Evolutionary conservation across 2,888 invertebrate genomes (phyloP), one percentile per base, ranked within the genome.

Genomic region (Cosmopolites sordidus): DNA sequence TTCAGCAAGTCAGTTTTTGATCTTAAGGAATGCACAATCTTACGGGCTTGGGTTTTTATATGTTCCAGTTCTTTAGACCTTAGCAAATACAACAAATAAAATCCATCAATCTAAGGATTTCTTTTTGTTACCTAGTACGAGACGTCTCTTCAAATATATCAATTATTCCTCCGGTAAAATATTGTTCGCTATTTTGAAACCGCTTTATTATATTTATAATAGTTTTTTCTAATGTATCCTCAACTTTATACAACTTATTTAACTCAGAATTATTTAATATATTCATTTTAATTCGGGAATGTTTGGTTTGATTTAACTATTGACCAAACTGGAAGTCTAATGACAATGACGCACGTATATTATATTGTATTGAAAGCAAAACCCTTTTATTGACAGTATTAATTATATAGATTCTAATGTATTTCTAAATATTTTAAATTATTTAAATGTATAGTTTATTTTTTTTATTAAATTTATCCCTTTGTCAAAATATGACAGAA

Each of bases 1-100:
- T 51, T 56, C 40, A 65, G 47, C 38, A 64, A 55, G 3, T 58
- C 37, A 9, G 59, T 60, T 44, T 64, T 64, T 33, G 48, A 51
- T 38, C 60, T 57, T 30, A 67, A 48, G 1, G 60, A 58, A 15
- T 46, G 41, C 1, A 60, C 40, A 15, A 64, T 61, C 18, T 61
- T 55, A 47, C 52, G 48, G 14, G 63, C 55, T 39, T 60, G 60
- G 15, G 37, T 51, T 27, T 60, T 54, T 1, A 66, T 22, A 16
- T 44, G 18, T 42, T 58, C 46, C 43, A 46, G 49, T 46, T 62
- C 61, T 40, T 58, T 51, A 27, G 22, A 22, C 22, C 22, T 22
- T n/a, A n/a, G n/a, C n/a, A n/a, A 22, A 51, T 52, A 18, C 57
- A 52, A 27, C n/a, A 16, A 41, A 41, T 9, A 40, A 1, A 40